Percentiles rank a stretch among this genome's conserved stretches.
phyloP scores from a whole-genome alignment of 23 tunicate genomes.

The Botrylloides violaceus region DNA sequence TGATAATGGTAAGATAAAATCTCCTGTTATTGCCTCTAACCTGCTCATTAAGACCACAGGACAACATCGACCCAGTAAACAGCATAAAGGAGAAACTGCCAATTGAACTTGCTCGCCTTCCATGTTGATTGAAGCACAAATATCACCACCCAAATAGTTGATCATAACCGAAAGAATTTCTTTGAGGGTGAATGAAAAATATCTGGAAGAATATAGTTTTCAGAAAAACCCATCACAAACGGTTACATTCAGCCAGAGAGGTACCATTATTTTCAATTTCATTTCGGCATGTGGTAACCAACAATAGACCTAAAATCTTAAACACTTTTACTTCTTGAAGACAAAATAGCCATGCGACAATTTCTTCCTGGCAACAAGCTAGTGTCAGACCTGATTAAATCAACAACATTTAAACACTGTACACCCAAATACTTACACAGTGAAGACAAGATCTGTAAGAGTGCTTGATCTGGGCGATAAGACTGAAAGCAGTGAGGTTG shows the following conservation, averaged over 20 bases:
- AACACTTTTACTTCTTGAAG: too few relatives aligned
- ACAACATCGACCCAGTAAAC: not conserved
- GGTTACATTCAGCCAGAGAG: too few relatives aligned
- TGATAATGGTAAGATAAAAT: too few relatives aligned
- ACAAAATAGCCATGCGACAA: too few relatives aligned
- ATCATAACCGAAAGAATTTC: slow-evolving; percentile 26
- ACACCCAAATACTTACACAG: slow-evolving; percentile 18
- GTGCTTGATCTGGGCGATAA: slow-evolving; percentile 34
- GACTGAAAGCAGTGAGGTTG: slow-evolving; percentile 21
- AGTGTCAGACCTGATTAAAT: too few relatives aligned
- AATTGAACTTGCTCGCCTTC: slow-evolving; percentile 1
- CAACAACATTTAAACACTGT: too few relatives aligned
- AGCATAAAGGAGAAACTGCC: slow-evolving; percentile 6
- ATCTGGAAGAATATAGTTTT: slow-evolving; percentile 24
- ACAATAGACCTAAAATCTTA: too few relatives aligned
- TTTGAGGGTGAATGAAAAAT: slow-evolving; percentile 35
- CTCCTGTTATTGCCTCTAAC: too few relatives aligned
- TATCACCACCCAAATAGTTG: slow-evolving; percentile 4
- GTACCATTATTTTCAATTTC: too few relatives aligned
- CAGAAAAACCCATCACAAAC: too few relatives aligned
- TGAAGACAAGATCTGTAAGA: slow-evolving; percentile 26
- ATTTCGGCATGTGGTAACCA: too few relatives aligned
- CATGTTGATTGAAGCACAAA: not conserved
- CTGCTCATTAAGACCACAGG: not conserved
- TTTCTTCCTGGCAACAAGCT: too few relatives aligned